phyloP scores from a whole-genome alignment of 23 tunicate species.

The Halocynthia roretzi region DNA sequence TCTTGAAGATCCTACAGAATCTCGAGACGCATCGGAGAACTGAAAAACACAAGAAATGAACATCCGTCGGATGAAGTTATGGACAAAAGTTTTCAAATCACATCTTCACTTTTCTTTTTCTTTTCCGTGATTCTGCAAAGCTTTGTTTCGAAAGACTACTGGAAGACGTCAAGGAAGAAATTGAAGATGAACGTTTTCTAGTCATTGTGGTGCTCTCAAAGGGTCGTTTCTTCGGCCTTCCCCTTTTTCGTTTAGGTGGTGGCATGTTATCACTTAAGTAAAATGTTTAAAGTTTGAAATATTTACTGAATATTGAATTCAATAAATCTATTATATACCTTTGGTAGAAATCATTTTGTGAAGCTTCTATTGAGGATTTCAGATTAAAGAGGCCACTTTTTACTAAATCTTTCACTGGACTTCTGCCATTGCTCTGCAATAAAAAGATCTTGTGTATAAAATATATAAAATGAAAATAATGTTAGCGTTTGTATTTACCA shows the following conservation, averaged over 20 bases:
- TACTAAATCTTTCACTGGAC: conserved; percentile 6
- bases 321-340: not conserved
- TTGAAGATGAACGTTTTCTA: not conserved
- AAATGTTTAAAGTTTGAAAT: not conserved
- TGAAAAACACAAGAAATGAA: not conserved
- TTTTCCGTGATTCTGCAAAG: not conserved
- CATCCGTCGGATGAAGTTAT: not conserved
- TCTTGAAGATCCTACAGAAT: not conserved
- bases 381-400: conserved; percentile 15
- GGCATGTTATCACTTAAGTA: conserved; percentile 8
- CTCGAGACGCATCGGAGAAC: not conserved
- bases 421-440: conserved; percentile 2
- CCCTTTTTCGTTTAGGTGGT: conserved; percentile 14
- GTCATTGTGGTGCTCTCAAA: not conserved
- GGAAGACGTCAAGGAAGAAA: conserved; percentile 2
- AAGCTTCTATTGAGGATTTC: not conserved
- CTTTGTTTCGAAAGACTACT: not conserved
- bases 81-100: too few relatives aligned
- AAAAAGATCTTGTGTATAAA: not conserved
- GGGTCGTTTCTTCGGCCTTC: not conserved
- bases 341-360: not conserved
- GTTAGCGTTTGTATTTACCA: too few relatives aligned
- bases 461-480: too few relatives aligned
- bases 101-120: conserved; percentile 10
- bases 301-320: too few relatives aligned